These are phyloP conservation scores for Lateolabrax maculatus DNA, from an alignment of 2,797 vertebrate genomes.

Conservation along the genomic window DNA sequence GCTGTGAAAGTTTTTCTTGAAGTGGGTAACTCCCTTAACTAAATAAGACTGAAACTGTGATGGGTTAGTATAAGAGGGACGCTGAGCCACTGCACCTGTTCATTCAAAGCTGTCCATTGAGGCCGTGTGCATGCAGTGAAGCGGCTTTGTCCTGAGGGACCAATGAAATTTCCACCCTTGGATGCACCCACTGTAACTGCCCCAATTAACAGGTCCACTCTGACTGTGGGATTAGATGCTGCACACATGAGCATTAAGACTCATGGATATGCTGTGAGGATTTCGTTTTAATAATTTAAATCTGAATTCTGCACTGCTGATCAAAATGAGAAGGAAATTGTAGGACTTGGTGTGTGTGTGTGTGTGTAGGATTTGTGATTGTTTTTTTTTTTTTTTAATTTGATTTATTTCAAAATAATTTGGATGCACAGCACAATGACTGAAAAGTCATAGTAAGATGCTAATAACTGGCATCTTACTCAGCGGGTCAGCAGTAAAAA, in stretches of 20 bases:
- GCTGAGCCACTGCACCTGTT: slow-evolving; percentile 27
- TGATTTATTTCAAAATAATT: no score
- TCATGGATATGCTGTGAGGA: not conserved
- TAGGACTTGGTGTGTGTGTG: not conserved
- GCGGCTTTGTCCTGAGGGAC: slow-evolving; percentile 17
- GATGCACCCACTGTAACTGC: slow-evolving; percentile 31
- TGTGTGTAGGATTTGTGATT: not conserved
- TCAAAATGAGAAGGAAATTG: not conserved
- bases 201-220: slow-evolving; percentile 44
- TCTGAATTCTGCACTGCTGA: not conserved
- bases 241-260: not conserved
- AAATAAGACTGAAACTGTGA: not conserved
- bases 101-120: not conserved
- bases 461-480: not conserved
- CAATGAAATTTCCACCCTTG: slow-evolving; percentile 55
- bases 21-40: not conserved
- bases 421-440: not conserved
- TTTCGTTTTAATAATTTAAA: not conserved
- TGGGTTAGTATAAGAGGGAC: not conserved
- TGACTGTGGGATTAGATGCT: slow-evolving; percentile 11
- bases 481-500: not conserved
- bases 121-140: slow-evolving; percentile 10
- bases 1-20: not conserved
- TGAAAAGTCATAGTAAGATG: not conserved
- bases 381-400: no score